Evolutionary conservation across 2,797 vertebrate species (phyloP).

Genomic region (Steatocranus sp.): DNA sequence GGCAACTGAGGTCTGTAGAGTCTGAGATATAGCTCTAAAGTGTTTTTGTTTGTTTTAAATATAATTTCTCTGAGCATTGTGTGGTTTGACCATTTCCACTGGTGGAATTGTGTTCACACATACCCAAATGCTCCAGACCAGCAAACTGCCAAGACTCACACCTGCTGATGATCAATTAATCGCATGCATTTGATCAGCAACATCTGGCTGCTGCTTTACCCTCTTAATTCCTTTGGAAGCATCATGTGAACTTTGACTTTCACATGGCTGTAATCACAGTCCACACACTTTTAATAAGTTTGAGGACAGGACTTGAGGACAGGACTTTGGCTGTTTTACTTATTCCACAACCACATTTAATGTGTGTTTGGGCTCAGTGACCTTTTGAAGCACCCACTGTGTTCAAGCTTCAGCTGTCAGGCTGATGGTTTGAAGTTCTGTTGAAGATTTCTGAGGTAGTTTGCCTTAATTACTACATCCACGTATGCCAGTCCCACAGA

Average conservation of each 20-base stretch:
- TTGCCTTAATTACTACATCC: neutral
- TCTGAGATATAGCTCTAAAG: neutral
- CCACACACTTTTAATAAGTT: neutral
- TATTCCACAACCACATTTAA: neutral
- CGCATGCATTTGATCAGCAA: neutral
- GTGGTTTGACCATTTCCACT: neutral
- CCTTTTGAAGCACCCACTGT: neutral
- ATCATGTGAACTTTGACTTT: neutral
- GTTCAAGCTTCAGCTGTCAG: neutral
- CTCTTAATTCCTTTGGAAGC: neutral
- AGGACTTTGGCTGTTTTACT: neutral
- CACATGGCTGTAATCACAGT: neutral
- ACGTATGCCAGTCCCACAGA: neutral
- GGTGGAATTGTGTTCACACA: neutral
- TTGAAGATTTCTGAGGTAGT: neutral
- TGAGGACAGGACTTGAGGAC: neutral
- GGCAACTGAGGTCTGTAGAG: neutral
- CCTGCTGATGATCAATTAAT: neutral
- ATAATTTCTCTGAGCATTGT: neutral
- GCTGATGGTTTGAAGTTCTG: neutral
- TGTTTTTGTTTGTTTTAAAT: neutral
- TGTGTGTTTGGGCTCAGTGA: neutral
- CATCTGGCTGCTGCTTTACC: neutral
- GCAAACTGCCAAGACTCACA: neutral
- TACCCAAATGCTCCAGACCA: neutral